Percentiles rank a stretch among this genome's conserved stretches.
phyloP scores from a whole-genome alignment of 2,888 invertebrate species.

The Leuctra nigra region DNA sequence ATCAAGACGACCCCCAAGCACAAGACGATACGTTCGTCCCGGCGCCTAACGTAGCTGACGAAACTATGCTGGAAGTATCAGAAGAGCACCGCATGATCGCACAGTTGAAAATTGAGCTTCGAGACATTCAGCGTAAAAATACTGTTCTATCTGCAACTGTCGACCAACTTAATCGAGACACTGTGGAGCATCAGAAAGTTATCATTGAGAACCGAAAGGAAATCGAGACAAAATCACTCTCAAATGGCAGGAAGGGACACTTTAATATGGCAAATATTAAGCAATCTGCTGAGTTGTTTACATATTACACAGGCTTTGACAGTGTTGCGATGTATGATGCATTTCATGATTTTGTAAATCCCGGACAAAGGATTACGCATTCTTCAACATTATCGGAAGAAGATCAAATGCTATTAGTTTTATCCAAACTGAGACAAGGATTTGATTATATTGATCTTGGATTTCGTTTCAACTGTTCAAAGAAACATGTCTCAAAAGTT shows the following conservation, averaged over 20 bases:
- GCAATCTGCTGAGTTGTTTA: too few species aligned
- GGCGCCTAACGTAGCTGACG: too few species aligned
- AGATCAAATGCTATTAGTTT: slow-evolving; percentile 6
- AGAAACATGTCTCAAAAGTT: not conserved
- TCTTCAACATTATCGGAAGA: not conserved
- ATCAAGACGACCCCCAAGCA: too few species aligned
- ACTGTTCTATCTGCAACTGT: too few species aligned
- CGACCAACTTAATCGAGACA: too few species aligned
- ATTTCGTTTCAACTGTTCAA: slow-evolving; percentile 3
- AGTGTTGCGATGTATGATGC: not conserved
- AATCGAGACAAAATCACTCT: not conserved
- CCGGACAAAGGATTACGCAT: not conserved
- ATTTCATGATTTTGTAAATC: slow-evolving; percentile 4
- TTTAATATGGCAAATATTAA: too few species aligned
- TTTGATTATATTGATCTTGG: slow-evolving; percentile 3
- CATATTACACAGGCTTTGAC: slow-evolving; percentile 5
- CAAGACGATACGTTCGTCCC: too few species aligned
- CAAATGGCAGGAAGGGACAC: too few species aligned
- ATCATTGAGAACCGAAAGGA: not conserved
- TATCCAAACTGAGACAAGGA: slow-evolving; percentile 13
- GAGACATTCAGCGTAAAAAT: too few species aligned
- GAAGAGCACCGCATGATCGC: too few species aligned
- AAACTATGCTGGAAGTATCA: too few species aligned
- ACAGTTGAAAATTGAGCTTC: too few species aligned
- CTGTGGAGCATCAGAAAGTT: not conserved